Percentiles rank a stretch among this genome's conserved stretches.
Evolutionary conservation across 2,888 invertebrate species (phyloP).

Genomic region (Anticlea derivata): DNA sequence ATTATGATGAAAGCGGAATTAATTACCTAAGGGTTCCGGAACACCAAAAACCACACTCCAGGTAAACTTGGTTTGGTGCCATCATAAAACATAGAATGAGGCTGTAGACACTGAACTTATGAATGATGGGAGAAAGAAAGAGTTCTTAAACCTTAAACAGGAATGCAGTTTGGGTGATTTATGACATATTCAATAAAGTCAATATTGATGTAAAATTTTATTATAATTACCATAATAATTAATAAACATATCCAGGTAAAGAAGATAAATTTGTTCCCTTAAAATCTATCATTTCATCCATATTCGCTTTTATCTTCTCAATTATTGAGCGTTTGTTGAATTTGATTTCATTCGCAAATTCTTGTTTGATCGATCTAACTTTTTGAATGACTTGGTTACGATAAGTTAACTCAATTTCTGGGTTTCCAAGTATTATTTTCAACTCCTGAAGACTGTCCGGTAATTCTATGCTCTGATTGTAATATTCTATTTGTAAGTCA

Average conservation of each 20-base stretch:
- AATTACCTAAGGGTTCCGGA: too few relatives aligned
- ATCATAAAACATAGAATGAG: too few relatives aligned
- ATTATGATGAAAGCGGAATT: too few relatives aligned
- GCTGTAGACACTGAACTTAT: too few relatives aligned
- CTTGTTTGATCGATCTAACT: slow-evolving; percentile 53
- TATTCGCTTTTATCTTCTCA: slow-evolving; percentile 57
- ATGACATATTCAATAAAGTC: too few relatives aligned
- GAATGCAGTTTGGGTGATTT: too few relatives aligned
- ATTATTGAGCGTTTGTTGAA: slow-evolving; percentile 58
- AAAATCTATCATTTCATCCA: slow-evolving; percentile 63
- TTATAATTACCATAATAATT: background rate
- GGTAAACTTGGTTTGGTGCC: too few relatives aligned
- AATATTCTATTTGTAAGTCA: slow-evolving; percentile 55
- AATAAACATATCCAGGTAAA: slow-evolving; percentile 59
- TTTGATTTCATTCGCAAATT: slow-evolving; percentile 54
- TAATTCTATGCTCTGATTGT: slow-evolving; percentile 44
- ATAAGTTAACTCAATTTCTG: slow-evolving; percentile 44
- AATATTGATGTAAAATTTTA: background rate
- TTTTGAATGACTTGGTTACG: slow-evolving; percentile 62
- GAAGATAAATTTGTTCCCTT: slow-evolving; percentile 64
- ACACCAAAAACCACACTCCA: too few relatives aligned
- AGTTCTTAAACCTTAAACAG: too few relatives aligned
- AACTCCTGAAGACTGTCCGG: slow-evolving; percentile 58
- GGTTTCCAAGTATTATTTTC: slow-evolving; percentile 50
- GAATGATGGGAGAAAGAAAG: too few relatives aligned